These are phyloP conservation scores for Nemotelus pantherinus DNA, from an alignment of 2,888 invertebrate genomes.

Conservation along the genomic window DNA sequence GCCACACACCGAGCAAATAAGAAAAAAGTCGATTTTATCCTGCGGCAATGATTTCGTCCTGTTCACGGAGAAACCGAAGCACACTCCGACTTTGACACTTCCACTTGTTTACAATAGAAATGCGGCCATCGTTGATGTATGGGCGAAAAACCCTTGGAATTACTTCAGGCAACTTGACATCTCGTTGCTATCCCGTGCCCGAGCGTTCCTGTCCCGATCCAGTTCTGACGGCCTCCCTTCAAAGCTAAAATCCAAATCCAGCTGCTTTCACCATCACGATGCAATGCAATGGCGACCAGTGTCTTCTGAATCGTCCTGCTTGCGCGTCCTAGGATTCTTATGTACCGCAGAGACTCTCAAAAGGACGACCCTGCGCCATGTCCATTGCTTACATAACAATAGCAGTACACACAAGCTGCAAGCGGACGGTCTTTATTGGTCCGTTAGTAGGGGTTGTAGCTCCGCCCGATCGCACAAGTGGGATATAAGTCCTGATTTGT, in stretches of 20 bases:
- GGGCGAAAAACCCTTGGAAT: constrained; percentile 28
- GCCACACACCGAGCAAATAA: not conserved
- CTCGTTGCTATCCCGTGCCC: constrained; percentile 14
- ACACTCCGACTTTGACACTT: constrained; percentile 39
- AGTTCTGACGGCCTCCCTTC: constrained; percentile 18
- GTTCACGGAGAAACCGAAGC: not conserved
- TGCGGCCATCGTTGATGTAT: constrained; percentile 40
- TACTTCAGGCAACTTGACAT: constrained; percentile 31
- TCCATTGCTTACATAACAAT: not conserved
- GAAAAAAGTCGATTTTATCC: constrained; percentile 4
- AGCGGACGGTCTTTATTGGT: constrained; percentile 12
- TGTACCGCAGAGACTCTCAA: not conserved
- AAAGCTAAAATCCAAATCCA: not conserved
- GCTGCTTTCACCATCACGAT: constrained; percentile 17
- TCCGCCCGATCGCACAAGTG: constrained; percentile 9
- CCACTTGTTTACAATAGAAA: constrained; percentile 40
- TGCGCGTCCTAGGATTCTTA: constrained; percentile 16
- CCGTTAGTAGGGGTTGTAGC: not conserved
- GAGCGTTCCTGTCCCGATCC: not conserved
- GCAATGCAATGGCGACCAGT: constrained; percentile 28
- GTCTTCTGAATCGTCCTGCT: not conserved
- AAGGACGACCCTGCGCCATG: not conserved
- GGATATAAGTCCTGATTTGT: not conserved
- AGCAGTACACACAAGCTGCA: not conserved
- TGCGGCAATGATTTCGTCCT: not conserved